phyloP scores from a whole-genome alignment of 23 tunicate species.

The Ciona savignyi region DNA sequence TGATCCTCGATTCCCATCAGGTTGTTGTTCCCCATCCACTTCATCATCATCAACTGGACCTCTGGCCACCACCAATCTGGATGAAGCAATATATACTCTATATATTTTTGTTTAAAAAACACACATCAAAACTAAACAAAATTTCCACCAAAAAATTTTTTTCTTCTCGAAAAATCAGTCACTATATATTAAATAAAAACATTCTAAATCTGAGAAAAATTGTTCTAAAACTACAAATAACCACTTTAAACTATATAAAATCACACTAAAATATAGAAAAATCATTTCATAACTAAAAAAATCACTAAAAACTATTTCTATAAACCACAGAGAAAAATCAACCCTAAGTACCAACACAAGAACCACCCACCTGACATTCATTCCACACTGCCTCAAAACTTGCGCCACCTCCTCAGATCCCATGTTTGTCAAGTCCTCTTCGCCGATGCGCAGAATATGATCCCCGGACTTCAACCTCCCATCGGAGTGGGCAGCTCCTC shows the following conservation, averaged over 20 bases:
- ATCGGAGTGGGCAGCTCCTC: conserved; percentile 71
- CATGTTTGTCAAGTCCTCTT: conserved; percentile 66
- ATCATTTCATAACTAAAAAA: not conserved
- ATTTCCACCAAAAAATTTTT: no score
- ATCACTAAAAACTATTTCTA: not conserved
- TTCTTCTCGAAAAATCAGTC: no score
- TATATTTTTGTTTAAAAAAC: not conserved
- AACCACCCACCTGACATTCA: conserved; percentile 31
- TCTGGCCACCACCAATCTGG: conserved; percentile 74
- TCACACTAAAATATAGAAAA: not conserved
- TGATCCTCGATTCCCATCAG: not conserved
- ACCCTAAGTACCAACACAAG: no score
- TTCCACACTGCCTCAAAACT: conserved; percentile 78
- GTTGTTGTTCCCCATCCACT: conserved; percentile 4
- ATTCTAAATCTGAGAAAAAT: not conserved
- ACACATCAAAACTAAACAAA: no score
- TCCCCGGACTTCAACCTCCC: conserved; percentile 85
- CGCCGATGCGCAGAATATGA: conserved; percentile 82
- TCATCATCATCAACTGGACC: conserved; percentile 39
- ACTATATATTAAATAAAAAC: no score
- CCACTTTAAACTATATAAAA: not conserved
- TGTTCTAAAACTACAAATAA: not conserved
- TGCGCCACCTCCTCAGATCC: conserved; percentile 87
- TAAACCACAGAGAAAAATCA: no score
- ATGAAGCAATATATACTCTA: not conserved